These are phyloP conservation scores for Troilus luridus DNA, from an alignment of 2,888 invertebrate genomes.

Conservation along the genomic window DNA sequence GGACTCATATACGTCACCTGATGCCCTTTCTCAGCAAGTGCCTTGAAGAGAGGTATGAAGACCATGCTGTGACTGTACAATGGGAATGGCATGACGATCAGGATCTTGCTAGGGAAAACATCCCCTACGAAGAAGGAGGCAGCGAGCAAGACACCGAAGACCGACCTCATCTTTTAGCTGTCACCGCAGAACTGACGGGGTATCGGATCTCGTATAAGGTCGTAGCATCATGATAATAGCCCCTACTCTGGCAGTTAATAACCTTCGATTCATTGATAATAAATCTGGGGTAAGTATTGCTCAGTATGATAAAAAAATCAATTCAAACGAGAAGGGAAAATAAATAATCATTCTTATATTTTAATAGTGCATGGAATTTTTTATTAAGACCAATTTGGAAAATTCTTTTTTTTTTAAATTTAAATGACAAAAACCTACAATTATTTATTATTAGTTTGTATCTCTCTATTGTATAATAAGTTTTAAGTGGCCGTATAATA, in stretches of 20 bases:
- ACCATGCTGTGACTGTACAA: conserved; percentile 19
- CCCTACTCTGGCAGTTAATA: neutral
- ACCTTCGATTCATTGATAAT: neutral
- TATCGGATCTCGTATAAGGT: neutral
- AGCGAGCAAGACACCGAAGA: neutral
- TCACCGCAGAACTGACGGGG: neutral
- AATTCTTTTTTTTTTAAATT: too few relatives aligned
- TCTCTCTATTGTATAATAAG: too few relatives aligned
- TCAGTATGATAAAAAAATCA: neutral
- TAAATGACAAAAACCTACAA: too few relatives aligned
- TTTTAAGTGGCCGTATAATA: too few relatives aligned
- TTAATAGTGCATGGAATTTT: too few relatives aligned
- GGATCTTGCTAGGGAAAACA: neutral
- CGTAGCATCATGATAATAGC: neutral
- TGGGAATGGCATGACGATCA: conserved; percentile 39
- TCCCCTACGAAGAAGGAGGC: neutral
- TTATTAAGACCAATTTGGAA: too few relatives aligned
- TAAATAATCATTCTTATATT: too few relatives aligned
- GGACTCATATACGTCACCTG: conserved; percentile 8
- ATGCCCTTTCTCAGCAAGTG: neutral
- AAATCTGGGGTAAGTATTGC: neutral
- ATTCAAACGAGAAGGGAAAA: neutral
- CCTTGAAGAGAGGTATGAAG: neutral
- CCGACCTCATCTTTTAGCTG: conserved; percentile 5
- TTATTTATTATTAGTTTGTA: too few relatives aligned